phyloP scores from a whole-genome alignment of 2,888 invertebrate species.

The Drosophila recens region DNA sequence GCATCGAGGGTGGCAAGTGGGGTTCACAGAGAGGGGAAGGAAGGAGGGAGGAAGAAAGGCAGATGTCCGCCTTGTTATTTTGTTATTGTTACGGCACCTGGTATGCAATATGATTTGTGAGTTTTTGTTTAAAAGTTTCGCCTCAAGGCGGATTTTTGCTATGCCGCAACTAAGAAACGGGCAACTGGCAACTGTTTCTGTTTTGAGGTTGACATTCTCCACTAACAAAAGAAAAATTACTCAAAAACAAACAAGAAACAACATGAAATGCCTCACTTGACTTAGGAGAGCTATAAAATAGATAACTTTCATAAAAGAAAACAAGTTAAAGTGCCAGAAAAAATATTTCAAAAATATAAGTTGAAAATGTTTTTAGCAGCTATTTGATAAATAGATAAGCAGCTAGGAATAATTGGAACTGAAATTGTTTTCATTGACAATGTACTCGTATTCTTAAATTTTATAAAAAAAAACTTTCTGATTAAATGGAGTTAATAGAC shows the following conservation, averaged over 20 bases:
- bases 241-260: conserved; percentile 22
- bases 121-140: conserved; percentile 62
- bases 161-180: conserved; percentile 40
- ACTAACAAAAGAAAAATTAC: conserved; percentile 55
- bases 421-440: too few relatives aligned
- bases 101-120: conserved; percentile 66
- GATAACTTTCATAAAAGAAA: conserved; percentile 22
- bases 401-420: background rate
- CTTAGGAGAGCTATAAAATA: conserved; percentile 8
- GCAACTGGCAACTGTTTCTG: conserved; percentile 30
- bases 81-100: conserved; percentile 31
- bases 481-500: too few relatives aligned
- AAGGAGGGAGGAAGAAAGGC: conserved; percentile 19
- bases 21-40: background rate
- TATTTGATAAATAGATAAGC: background rate
- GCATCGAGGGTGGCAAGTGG: background rate
- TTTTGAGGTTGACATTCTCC: conserved; percentile 55
- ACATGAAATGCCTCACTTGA: conserved; percentile 27
- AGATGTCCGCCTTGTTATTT: conserved; percentile 44
- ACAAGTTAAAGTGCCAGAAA: conserved; percentile 17
- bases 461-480: too few relatives aligned
- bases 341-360: background rate
- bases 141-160: conserved; percentile 55
- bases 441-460: too few relatives aligned
- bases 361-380: conserved; percentile 2